Base-by-base conservation (phyloP, 2,888 invertebrate genomes). In the Drosophila picticornis region DNA sequence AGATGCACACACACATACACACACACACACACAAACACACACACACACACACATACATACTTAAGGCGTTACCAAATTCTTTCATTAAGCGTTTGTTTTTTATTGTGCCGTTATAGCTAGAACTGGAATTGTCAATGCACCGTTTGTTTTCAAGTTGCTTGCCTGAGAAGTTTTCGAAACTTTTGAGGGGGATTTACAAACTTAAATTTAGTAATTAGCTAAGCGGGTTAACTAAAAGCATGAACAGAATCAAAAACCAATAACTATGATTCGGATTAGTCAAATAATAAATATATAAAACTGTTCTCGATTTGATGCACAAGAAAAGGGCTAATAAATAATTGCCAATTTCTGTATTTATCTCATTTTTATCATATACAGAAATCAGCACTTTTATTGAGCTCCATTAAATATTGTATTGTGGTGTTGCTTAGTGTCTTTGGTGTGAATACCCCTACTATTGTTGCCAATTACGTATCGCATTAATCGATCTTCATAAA, bases 391-490 rank as follows among this genome's bases (percentile, higher is more conserved):
- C 19, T 38, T 3, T 10, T n/a, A 40, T n/a, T 32, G n/a, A 29
- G 60, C 22, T 22, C 2, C 61, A 40, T 43, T 43, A n/a, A 27
- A 16, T n/a, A 29, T 29, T 51, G 51, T 51, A 6, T 6, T 11
- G 50, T 29, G 29, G 51, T 51, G 4, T 6, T 11, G 50, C 48
- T 48, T 43, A 13, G 43, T 7, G 22, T 22, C 22, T 13, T 13
- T 22, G 22, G 0, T 53, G 66, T 31, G 67, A 66, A 53, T 53
- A 36, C 68, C 66, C 68, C n/a, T n/a, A 31, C 9, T 31, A 6
- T 36, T 67, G n/a, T 53, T 31, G 46, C 29, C 36, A 48, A 48
- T 38, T 10, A 22, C n/a, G 16, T 22, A 46, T 48, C 46, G 25
- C 10, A 31, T 32, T n/a, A 27, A 31, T 6, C 13, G 43, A 52